Conservation (phyloP, 2,113 vertebrate species). For the Laticauda colubrina region DNA sequence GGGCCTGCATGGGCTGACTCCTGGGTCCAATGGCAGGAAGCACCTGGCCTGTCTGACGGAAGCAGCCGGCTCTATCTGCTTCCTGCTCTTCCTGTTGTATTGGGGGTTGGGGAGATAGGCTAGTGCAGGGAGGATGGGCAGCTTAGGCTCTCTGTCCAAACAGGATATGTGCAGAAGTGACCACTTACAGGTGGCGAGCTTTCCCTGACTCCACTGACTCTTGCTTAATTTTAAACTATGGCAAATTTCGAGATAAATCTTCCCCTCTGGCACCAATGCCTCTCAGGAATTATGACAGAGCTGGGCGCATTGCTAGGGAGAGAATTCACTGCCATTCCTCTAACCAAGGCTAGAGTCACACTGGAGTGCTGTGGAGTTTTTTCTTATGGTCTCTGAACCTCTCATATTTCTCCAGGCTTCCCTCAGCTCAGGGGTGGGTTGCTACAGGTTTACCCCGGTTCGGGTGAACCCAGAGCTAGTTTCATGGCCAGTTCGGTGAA, state of each 20-base stretch:
- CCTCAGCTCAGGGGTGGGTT: too few species aligned
- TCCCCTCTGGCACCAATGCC: background rate
- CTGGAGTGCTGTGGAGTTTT: background rate
- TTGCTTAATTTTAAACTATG: background rate
- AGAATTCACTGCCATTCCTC: background rate
- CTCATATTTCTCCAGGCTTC: background rate
- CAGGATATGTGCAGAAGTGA: slow-evolving; percentile 22
- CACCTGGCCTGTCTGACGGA: slow-evolving; percentile 77
- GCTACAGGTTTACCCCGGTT: too few species aligned
- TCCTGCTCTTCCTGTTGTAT: slow-evolving; percentile 65
- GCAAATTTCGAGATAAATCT: background rate
- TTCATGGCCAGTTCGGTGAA: too few species aligned
- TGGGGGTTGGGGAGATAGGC: slow-evolving; percentile 6
- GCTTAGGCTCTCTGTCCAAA: slow-evolving; percentile 6
- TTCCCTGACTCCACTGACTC: background rate
- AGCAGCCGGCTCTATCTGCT: slow-evolving; percentile 73
- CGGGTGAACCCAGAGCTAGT: too few species aligned
- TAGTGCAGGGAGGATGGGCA: background rate
- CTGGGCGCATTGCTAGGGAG: background rate
- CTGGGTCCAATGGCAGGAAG: slow-evolving; percentile 74
- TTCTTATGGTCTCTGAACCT: background rate
- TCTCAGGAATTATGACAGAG: background rate
- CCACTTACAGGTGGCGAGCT: slow-evolving; percentile 23
- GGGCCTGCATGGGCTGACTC: background rate
- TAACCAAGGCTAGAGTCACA: background rate